Percentiles rank a stretch among this genome's conserved stretches.
phyloP scores from a whole-genome alignment of 2,888 invertebrate genomes.

The Sceliomorpha sp. region DNA sequence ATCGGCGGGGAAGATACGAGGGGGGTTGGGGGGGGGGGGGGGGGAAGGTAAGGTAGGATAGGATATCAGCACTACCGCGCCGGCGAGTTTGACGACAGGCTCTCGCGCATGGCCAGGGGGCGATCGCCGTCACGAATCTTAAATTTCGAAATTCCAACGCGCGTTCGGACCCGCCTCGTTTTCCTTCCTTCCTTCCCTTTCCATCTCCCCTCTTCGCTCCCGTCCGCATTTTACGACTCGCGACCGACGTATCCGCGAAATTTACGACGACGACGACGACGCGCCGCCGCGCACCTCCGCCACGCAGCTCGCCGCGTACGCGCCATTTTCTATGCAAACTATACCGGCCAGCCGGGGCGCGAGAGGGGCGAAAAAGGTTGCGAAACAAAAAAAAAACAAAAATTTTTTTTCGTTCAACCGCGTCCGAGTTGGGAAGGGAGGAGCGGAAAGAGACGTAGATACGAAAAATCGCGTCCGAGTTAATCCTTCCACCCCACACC shows the following conservation, averaged over 20 bases:
- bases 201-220: slow-evolving; percentile 30
- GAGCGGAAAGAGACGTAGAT: no score
- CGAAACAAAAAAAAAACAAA: no score
- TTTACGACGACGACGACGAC: slow-evolving; percentile 69
- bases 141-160: slow-evolving; percentile 64
- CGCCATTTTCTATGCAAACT: slow-evolving; percentile 55
- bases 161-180: slow-evolving; percentile 45
- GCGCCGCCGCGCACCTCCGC: slow-evolving; percentile 64
- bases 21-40: no score
- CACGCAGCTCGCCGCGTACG: slow-evolving; percentile 53
- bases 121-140: slow-evolving; percentile 62
- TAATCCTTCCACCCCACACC: no score
- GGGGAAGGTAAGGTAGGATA: no score
- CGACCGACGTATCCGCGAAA: slow-evolving; percentile 66
- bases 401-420: no score
- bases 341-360: no score
- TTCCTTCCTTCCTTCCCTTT: slow-evolving; percentile 28
- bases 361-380: no score
- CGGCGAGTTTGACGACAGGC: slow-evolving; percentile 29
- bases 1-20: no score
- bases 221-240: slow-evolving; percentile 62
- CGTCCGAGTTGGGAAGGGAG: no score
- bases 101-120: slow-evolving; percentile 56
- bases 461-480: no score
- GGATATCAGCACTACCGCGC: slow-evolving; percentile 17